Evolutionary conservation across 30 jellyfish, hydroid and myxozoan species (phyloP).

Genomic region (Cassiopea xamachana): DNA sequence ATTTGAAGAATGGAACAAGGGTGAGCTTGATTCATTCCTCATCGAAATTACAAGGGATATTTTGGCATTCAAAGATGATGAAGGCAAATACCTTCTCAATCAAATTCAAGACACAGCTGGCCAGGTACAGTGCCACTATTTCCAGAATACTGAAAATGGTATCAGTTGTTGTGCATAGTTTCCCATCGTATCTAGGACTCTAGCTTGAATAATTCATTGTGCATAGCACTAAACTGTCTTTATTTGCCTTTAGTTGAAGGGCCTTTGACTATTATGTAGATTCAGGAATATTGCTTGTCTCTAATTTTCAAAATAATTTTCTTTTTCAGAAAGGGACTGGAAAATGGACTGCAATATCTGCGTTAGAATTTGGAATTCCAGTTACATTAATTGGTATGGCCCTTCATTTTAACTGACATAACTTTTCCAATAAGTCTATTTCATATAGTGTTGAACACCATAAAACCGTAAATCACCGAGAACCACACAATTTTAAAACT

Average conservation of each 20-base stretch:
- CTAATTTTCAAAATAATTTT: neutral
- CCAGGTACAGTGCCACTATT: conserved; percentile 67
- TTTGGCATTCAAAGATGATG: conserved; percentile 83
- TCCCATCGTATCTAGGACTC: no score
- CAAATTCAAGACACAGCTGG: conserved; percentile 97
- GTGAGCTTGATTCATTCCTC: conserved; percentile 93
- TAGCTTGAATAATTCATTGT: no score
- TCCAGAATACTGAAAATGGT: neutral
- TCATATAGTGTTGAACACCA: no score
- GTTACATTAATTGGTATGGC: conserved; percentile 94
- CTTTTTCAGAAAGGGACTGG: conserved; percentile 98
- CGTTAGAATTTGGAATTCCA: conserved; percentile 96
- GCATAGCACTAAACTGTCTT: no score
- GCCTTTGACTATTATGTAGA: no score
- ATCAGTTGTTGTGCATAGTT: no score
- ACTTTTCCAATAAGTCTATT: neutral
- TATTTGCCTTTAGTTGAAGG: no score
- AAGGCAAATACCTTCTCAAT: conserved; percentile 84
- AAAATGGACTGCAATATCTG: conserved; percentile 98
- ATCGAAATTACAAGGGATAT: conserved; percentile 91
- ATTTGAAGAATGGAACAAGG: conserved; percentile 88
- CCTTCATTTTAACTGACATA: neutral
- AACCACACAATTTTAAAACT: no score
- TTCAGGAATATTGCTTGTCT: no score
- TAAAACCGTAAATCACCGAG: no score